Evolutionary conservation across 2,888 invertebrate genomes (phyloP).

Genomic region (Polydrusus cervinus): DNA sequence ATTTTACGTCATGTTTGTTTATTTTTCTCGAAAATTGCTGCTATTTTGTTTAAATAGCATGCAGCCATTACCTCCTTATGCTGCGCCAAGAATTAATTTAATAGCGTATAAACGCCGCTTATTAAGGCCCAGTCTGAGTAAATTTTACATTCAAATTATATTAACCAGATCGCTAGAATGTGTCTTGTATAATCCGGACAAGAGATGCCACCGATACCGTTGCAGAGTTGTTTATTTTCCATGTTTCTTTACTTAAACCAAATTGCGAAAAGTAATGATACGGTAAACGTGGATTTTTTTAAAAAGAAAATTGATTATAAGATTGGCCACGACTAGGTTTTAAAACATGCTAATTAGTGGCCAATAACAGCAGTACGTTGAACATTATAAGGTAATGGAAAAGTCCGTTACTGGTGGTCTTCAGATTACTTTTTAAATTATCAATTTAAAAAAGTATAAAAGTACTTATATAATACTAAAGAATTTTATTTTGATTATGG

Average conservation of each 20-base stretch:
- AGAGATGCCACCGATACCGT: conserved; percentile 31
- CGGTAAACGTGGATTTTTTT: conserved; percentile 39
- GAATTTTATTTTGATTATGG: too few relatives aligned
- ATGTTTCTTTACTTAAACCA: conserved; percentile 37
- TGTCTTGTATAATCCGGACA: not conserved
- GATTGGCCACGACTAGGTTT: conserved; percentile 44
- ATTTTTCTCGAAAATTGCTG: conserved; percentile 52
- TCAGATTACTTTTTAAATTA: conserved; percentile 12
- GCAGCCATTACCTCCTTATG: conserved; percentile 37
- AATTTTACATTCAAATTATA: not conserved
- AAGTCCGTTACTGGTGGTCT: conserved; percentile 10
- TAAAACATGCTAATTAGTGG: conserved; percentile 44
- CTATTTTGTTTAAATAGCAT: conserved; percentile 54
- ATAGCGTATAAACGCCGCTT: conserved; percentile 35
- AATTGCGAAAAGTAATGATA: conserved; percentile 36
- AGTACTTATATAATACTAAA: too few relatives aligned
- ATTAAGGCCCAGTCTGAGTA: conserved; percentile 31
- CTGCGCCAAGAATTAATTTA: conserved; percentile 45
- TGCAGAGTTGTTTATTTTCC: conserved; percentile 27
- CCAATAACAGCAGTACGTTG: conserved; percentile 39
- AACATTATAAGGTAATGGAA: conserved; percentile 31
- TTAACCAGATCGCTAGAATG: not conserved
- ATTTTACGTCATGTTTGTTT: conserved; percentile 53
- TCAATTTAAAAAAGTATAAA: too few relatives aligned
- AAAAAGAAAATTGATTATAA: conserved; percentile 42